Percentiles rank a stretch among this genome's conserved stretches.
Conservation (phyloP, 2,113 vertebrate species). For the Pardalotus punctatus region DNA sequence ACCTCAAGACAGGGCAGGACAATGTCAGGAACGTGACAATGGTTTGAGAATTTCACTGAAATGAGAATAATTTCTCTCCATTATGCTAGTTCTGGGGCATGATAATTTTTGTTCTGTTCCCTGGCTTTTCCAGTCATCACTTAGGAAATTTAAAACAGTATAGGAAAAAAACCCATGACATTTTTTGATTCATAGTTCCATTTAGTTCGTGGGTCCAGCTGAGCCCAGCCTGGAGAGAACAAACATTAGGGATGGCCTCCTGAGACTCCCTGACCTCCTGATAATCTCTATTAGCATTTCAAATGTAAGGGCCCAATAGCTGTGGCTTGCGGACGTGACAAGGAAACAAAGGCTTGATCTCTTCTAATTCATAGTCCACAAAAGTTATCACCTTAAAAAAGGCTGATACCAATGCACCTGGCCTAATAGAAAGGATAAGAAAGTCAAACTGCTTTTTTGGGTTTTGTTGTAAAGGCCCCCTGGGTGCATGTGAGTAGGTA, state of each 20-base stretch:
- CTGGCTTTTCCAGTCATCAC: not conserved
- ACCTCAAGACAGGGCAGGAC: not conserved
- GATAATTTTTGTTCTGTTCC: not conserved
- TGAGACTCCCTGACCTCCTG: conserved; percentile 2
- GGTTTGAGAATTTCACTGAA: not conserved
- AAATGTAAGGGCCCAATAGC: conserved; percentile 7
- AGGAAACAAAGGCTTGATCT: conserved; percentile 30
- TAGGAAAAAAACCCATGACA: not conserved
- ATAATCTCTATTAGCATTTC: conserved; percentile 64
- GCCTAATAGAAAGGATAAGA: not conserved
- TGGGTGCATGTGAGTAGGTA: not conserved
- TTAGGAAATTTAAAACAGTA: not conserved
- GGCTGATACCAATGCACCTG: conserved; percentile 2
- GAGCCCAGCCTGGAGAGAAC: not conserved
- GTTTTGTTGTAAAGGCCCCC: not conserved
- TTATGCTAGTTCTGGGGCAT: not conserved
- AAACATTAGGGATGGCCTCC: not conserved
- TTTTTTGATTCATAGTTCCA: not conserved
- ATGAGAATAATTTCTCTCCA: not conserved
- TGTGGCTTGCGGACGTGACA: not conserved
- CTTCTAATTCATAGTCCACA: conserved; percentile 25
- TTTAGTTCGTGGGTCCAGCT: not conserved
- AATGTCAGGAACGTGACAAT: not conserved
- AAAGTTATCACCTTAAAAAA: conserved; percentile 4
- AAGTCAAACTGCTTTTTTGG: not conserved